phyloP scores from a whole-genome alignment of 2,888 invertebrate genomes.

The Scrobipalpa costella region DNA sequence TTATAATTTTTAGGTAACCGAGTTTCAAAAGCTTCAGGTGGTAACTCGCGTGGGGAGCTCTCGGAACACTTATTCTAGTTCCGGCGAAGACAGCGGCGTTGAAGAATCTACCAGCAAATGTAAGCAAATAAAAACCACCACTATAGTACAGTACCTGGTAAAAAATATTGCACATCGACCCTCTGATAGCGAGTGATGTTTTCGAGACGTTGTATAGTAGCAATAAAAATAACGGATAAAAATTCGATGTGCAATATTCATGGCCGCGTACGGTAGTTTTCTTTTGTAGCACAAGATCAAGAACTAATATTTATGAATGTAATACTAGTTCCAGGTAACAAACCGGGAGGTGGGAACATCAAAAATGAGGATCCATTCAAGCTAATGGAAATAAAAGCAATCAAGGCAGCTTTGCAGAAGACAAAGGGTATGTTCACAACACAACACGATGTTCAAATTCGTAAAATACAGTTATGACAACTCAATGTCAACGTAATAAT shows the following conservation, averaged over 20 bases:
- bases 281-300: no score
- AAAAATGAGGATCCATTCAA: conserved; percentile 77
- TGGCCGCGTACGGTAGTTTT: no score
- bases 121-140: conserved; percentile 38
- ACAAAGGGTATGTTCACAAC: conserved; percentile 73
- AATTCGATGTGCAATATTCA: no score
- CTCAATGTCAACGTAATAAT: no score
- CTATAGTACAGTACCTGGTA: no score
- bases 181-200: no score
- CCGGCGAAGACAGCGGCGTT: conserved; percentile 70
- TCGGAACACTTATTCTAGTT: conserved; percentile 70
- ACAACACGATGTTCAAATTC: neutral
- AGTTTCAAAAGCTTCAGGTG: conserved; percentile 75
- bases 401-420: conserved; percentile 73
- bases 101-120: conserved; percentile 69
- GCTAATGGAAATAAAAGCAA: conserved; percentile 75
- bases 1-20: conserved; percentile 44
- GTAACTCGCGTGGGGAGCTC: conserved; percentile 60
- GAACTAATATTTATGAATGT: no score
- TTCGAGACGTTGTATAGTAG: no score
- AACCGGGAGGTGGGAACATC: conserved; percentile 58
- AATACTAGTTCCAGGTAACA: conserved; percentile 54
- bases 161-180: no score
- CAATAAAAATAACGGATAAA: no score
- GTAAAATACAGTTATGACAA: no score